A percentile compares a stretch with the other conserved stretches of the same genome.
These are phyloP conservation scores for Solen grandis DNA, from an alignment of 1,140 invertebrate species.

Conservation along the genomic window DNA sequence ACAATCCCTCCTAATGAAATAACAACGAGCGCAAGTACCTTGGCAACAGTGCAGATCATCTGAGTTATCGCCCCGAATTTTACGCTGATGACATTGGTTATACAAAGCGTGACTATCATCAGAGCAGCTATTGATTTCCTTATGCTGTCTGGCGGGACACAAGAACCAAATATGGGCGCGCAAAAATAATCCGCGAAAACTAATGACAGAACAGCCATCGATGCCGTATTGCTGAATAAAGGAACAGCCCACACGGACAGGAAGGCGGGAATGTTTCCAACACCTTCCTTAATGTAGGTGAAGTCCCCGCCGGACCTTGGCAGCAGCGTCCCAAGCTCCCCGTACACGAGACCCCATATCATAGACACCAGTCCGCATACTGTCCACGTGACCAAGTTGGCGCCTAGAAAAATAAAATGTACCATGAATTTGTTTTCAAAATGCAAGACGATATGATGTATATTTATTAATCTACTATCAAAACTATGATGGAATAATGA, in stretches of 20 bases:
- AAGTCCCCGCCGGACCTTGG: conserved; percentile 62
- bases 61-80: conserved; percentile 23
- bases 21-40: not conserved
- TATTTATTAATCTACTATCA: too few species aligned
- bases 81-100: conserved; percentile 26
- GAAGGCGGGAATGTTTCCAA: conserved; percentile 58
- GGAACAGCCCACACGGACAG: conserved; percentile 51
- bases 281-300: conserved; percentile 58
- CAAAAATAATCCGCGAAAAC: conserved; percentile 55
- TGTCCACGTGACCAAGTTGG: too few species aligned
- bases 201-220: conserved; percentile 76
- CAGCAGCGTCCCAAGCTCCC: conserved; percentile 57
- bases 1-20: conserved; percentile 39
- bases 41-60: conserved; percentile 30
- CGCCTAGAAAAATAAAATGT: too few species aligned
- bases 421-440: too few species aligned
- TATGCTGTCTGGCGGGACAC: conserved; percentile 9
- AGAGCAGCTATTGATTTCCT: conserved; percentile 22
- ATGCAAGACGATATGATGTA: too few species aligned
- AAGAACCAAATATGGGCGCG: conserved; percentile 28
- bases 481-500: too few species aligned
- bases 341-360: conserved; percentile 58
- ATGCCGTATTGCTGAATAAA: conserved; percentile 86
- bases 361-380: conserved; percentile 24
- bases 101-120: conserved; percentile 41